phyloP scores from a whole-genome alignment of 2,797 vertebrate genomes.

The Sebastes goodei region DNA sequence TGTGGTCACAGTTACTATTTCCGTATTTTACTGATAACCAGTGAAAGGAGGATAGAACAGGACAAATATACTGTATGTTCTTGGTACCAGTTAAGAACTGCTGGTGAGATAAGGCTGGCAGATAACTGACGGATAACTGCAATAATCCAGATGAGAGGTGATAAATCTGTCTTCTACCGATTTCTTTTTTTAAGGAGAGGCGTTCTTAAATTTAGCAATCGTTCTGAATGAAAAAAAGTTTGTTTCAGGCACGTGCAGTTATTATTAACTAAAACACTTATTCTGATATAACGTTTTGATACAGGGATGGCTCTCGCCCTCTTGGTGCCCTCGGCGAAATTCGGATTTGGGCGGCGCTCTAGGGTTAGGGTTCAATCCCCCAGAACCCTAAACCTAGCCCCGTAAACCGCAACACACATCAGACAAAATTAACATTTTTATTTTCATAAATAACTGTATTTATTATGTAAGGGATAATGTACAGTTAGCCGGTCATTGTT shows the following conservation, averaged over 20 bases:
- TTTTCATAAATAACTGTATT: too few species aligned
- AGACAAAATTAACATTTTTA: too few species aligned
- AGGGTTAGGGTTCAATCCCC: too few species aligned
- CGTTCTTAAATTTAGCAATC: not conserved
- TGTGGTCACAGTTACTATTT: not conserved
- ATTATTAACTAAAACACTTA: not conserved
- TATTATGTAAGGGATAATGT: too few species aligned
- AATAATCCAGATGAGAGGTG: not conserved
- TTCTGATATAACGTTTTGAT: not conserved
- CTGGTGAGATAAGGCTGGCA: not conserved
- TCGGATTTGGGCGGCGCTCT: too few species aligned
- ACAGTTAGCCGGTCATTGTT: too few species aligned
- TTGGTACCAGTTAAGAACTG: not conserved
- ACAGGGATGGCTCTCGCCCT: too few species aligned
- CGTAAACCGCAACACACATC: too few species aligned
- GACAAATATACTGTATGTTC: not conserved
- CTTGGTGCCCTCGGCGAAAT: too few species aligned
- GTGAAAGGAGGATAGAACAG: not conserved
- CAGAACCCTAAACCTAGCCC: accelerated
- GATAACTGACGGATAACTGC: not conserved
- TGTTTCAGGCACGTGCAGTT: not conserved
- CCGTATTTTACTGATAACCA: not conserved
- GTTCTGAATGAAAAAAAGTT: not conserved
- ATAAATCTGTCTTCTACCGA: not conserved
- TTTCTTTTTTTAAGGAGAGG: not conserved